Evolutionary conservation across 2,888 invertebrate species (phyloP), one percentile per base, ranked within the genome.

Genomic region (Dilophus febrilis): DNA sequence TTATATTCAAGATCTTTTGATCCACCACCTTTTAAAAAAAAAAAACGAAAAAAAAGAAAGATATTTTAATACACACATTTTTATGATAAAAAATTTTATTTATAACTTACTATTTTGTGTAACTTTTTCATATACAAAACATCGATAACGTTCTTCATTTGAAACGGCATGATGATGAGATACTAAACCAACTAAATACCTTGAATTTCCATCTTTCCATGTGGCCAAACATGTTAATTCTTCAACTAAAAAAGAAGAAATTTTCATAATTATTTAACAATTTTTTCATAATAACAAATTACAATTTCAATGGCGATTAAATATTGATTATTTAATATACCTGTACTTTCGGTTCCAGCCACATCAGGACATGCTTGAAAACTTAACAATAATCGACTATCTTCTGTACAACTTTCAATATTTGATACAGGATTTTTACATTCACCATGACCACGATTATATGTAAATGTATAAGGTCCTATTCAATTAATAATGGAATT

Each of bases 281-380:
- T n/a, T n/a, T n/a, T n/a, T n/a, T n/a, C n/a, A n/a, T n/a, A n/a
- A n/a, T n/a, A n/a, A n/a, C n/a, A n/a, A n/a, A n/a, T n/a, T n/a
- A n/a, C n/a, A n/a, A n/a, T n/a, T 29, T 29, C 11, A 29, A 29
- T n/a, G 29, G 29, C 3, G 14, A 31, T 6, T 22, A 6, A 22
- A 4, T 22, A 22, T 8, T 34, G 34, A 33, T 27, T 26, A 31
- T 28, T 26, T 42, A 44, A 49, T 65, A 64, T 64, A 88, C 90
- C 85, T 53, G 87, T 83, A 58, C 87, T 88, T 58, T 91, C 91
- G 1, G 90, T 85, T 38, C 84, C 87, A 48, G 77, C 74, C 6
- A 91, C 81, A 62, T 91, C 90, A 13, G 87, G 87, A 58, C 94
- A 94, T 6, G 90, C 90, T 59, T 91, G 90, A 63, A 90, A 92